Conservation (phyloP, 2,113 vertebrate genomes). For the Istiophorus platypterus region DNA sequence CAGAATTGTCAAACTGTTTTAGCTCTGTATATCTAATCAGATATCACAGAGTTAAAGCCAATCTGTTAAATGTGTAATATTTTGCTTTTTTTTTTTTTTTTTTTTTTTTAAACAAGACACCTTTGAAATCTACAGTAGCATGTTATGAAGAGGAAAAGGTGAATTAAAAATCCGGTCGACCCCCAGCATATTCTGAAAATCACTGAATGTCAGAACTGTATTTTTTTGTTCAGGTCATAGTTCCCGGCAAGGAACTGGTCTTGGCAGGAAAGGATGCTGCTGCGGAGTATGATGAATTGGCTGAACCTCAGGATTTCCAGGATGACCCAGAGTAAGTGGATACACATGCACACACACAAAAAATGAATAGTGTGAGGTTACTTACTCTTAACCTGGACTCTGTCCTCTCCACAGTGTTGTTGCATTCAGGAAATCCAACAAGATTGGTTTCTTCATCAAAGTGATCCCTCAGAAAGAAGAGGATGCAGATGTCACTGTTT, state of each 20-base stretch:
- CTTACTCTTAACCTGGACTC: slow-evolving; percentile 10
- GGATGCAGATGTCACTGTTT: slow-evolving; percentile 89
- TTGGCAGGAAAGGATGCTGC: slow-evolving; percentile 97
- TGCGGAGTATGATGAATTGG: slow-evolving; percentile 97
- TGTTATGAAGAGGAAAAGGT: not conserved
- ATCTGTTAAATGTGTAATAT: no score
- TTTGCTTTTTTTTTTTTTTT: no score
- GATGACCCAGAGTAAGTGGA: slow-evolving; percentile 96
- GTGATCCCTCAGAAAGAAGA: slow-evolving; percentile 94
- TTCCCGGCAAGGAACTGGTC: slow-evolving; percentile 92
- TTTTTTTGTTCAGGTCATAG: slow-evolving; percentile 86
- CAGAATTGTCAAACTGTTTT: not conserved
- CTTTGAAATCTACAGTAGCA: not conserved
- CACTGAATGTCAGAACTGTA: not conserved
- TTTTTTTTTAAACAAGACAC: no score
- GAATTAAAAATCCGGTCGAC: not conserved
- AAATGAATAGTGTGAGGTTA: not conserved
- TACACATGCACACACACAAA: not conserved
- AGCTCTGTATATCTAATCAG: not conserved
- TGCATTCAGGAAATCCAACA: slow-evolving; percentile 98
- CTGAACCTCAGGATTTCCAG: slow-evolving; percentile 97
- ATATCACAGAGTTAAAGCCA: not conserved
- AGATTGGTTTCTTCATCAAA: slow-evolving; percentile 98
- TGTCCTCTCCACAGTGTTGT: slow-evolving; percentile 86
- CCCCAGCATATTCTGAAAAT: not conserved